Percentiles rank a stretch among this genome's conserved stretches.
phyloP scores from a whole-genome alignment of 2,113 vertebrate species.

The Neogale vison region DNA sequence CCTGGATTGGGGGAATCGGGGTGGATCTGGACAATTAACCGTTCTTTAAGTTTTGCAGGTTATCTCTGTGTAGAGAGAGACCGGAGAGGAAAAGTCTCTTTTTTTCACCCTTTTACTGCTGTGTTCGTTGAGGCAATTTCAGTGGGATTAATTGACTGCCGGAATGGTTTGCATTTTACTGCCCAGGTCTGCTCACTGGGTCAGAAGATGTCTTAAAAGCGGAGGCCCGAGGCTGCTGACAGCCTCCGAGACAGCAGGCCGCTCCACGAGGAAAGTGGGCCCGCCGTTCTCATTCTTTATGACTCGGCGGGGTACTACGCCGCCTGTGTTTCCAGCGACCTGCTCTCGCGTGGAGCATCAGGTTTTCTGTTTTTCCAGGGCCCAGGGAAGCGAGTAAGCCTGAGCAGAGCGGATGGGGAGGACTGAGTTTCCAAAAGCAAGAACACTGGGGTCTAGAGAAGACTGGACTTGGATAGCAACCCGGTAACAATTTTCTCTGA shows the following conservation, averaged over 20 bases:
- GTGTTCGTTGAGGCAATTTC: conserved; percentile 44
- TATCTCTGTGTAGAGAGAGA: conserved; percentile 36
- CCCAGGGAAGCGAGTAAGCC: neutral
- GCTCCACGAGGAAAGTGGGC: neutral
- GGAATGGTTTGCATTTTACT: conserved; percentile 62
- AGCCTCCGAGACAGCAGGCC: neutral
- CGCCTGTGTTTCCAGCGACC: neutral
- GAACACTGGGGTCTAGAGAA: neutral
- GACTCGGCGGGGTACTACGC: neutral
- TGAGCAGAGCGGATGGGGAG: neutral
- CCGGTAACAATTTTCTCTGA: neutral
- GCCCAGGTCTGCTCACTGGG: conserved; percentile 10
- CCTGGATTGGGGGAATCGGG: conserved; percentile 18
- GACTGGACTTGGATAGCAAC: neutral
- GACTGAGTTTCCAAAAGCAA: neutral
- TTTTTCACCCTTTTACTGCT: neutral
- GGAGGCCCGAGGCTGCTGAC: neutral
- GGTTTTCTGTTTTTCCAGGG: conserved; percentile 7
- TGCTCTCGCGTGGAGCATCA: neutral
- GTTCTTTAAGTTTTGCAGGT: conserved; percentile 35
- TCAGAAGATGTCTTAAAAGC: conserved; percentile 56
- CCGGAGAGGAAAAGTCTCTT: neutral
- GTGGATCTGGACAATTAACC: conserved; percentile 55
- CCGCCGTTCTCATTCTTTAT: neutral
- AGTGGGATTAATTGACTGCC: conserved; percentile 54